Evolutionary conservation across 1,140 invertebrate species (phyloP), one percentile per base, ranked within the genome.

Genomic region (Holcopasites calliopsidis): DNA sequence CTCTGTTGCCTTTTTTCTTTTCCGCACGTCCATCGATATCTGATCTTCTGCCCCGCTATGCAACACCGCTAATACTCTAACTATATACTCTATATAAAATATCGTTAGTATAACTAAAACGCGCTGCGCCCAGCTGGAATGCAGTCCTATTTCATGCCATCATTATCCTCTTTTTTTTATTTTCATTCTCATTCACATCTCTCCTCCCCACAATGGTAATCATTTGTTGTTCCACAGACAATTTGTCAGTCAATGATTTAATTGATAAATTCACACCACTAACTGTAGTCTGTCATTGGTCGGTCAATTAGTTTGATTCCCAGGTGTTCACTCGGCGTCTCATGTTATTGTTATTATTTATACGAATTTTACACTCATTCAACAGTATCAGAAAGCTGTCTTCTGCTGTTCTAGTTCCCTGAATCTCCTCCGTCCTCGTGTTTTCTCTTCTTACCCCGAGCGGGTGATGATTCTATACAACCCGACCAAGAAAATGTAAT

Each of bases 401-500:
- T 62, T 81, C 80, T 75, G 81, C 68, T 76, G 64, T 88, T 89
- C 83, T 91, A 90, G 85, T 92, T 92, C 61, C 86, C 89, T 60
- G 88, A 82, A 72, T 90, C 91, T 33, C 85, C 92, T 42, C 88
- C 92, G 26, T 94, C 93, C 84, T 95, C 95, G 85, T 94, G 92
- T 93, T 95, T 95, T 93, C 95, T 93, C 87, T 95, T 95, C 88
- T 95, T 95, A 66, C 95, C 95, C 91, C 94, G 90, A 57, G 92
- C 92, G 82, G 92, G 92, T 83, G 92, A 89, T 72, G 89, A 79
- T 66, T 93, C 93, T 89, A 89, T 79, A 54, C 68, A 82, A 79
- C 64, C 21, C 1, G 13, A 38, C 47, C 38, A 50, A 54, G 28
- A 10, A 21, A 26, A 50, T 31, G 1, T 31, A 21, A 62, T 72